phyloP scores from a whole-genome alignment of 2,113 vertebrate species.

The Boleophthalmus pectinirostris region DNA sequence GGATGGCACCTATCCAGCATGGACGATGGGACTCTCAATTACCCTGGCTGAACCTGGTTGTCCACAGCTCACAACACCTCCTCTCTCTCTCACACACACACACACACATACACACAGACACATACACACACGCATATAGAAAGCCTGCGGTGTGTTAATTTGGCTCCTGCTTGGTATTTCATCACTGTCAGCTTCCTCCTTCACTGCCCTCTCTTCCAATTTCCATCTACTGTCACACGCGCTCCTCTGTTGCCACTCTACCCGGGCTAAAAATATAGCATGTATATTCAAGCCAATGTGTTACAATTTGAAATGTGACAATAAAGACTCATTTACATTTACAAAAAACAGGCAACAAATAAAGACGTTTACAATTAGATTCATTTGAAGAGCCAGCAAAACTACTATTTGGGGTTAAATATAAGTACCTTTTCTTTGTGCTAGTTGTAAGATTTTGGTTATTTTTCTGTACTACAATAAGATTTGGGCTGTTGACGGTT shows the following conservation, averaged over 20 bases:
- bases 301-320: not conserved
- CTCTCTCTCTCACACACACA: not conserved
- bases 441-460: no score
- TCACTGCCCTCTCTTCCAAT: conserved; percentile 56
- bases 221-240: conserved; percentile 43
- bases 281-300: not conserved
- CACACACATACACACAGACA: not conserved
- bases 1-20: conserved; percentile 40
- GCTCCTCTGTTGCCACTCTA: conserved; percentile 13
- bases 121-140: conserved; percentile 11
- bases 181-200: conserved; percentile 73
- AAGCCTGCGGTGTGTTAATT: conserved; percentile 46
- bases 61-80: conserved; percentile 23
- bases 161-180: conserved; percentile 61
- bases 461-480: no score
- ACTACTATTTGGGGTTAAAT: no score
- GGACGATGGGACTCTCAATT: conserved; percentile 58
- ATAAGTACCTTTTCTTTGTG: no score
- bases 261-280: conserved; percentile 8
- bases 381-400: no score
- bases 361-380: not conserved
- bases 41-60: conserved; percentile 53
- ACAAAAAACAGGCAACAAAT: not conserved
- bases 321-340: not conserved
- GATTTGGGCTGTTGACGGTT: no score